These are phyloP conservation scores for Tragelaphus buxtoni DNA, from an alignment of 2,113 vertebrate species.

Conservation along the genomic window DNA sequence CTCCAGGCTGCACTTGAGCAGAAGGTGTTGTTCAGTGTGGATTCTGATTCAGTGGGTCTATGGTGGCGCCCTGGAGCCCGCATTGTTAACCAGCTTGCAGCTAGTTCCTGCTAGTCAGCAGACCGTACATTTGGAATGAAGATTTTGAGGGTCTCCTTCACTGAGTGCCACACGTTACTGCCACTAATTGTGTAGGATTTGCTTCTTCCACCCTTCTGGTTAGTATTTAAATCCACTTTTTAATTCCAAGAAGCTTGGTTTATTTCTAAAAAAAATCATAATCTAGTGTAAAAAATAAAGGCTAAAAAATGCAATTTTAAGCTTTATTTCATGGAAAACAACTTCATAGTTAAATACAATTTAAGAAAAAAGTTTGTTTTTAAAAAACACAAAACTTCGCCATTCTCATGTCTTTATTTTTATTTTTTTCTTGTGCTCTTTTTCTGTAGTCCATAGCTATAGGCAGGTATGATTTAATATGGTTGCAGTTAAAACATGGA, in stretches of 20 bases:
- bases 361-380: neutral
- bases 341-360: neutral
- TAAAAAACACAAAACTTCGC: neutral
- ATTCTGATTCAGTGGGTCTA: neutral
- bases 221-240: neutral
- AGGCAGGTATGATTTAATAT: neutral
- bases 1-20: fast-evolving
- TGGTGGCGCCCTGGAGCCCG: fast-evolving
- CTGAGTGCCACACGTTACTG: fast-evolving
- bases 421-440: neutral
- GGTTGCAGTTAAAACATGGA: neutral
- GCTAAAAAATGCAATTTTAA: neutral
- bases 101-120: neutral
- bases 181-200: neutral
- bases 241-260: neutral
- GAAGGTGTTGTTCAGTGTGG: neutral
- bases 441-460: neutral
- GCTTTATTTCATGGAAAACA: neutral
- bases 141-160: neutral
- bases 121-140: fast-evolving
- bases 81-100: neutral
- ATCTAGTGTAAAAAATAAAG: neutral
- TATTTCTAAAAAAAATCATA: neutral
- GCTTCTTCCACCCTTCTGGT: neutral
- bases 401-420: neutral